Evolutionary conservation across 2,797 vertebrate genomes (phyloP).

Genomic region (Thripadectes ignobilis): DNA sequence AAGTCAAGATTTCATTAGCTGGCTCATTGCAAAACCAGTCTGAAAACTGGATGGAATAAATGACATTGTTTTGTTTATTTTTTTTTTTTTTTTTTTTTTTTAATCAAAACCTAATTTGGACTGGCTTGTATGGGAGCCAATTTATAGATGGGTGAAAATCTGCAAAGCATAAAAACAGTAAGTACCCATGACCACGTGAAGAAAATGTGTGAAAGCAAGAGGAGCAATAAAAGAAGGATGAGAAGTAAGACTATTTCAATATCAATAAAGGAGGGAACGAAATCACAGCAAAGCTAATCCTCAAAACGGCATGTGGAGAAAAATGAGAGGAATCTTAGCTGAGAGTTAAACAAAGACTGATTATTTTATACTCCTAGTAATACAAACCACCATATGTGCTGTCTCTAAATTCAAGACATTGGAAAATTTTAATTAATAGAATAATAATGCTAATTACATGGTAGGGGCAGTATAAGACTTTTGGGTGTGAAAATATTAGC

Average conservation of each 20-base stretch:
- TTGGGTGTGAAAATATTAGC: neutral
- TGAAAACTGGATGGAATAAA: neutral
- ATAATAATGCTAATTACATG: neutral
- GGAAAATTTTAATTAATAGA: neutral
- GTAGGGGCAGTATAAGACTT: neutral
- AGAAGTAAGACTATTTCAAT: neutral
- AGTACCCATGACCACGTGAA: neutral
- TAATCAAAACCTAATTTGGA: neutral
- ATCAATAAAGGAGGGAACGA: neutral
- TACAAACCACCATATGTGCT: neutral
- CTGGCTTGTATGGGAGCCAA: neutral
- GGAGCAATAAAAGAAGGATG: constrained; percentile 6
- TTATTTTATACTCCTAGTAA: neutral
- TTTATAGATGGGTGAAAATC: constrained; percentile 2
- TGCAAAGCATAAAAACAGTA: neutral
- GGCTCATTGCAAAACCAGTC: neutral
- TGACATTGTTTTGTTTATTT: neutral
- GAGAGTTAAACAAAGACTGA: neutral
- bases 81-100: neutral
- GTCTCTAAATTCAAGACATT: neutral
- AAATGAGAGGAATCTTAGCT: neutral
- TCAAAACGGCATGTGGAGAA: neutral
- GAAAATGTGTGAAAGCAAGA: constrained; percentile 26
- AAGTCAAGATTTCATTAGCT: neutral
- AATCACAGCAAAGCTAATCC: neutral